Evolutionary conservation across 2,113 vertebrate genomes (phyloP), one percentile per base, ranked within the genome.

Genomic region (Shinisaurus crocodilurus): DNA sequence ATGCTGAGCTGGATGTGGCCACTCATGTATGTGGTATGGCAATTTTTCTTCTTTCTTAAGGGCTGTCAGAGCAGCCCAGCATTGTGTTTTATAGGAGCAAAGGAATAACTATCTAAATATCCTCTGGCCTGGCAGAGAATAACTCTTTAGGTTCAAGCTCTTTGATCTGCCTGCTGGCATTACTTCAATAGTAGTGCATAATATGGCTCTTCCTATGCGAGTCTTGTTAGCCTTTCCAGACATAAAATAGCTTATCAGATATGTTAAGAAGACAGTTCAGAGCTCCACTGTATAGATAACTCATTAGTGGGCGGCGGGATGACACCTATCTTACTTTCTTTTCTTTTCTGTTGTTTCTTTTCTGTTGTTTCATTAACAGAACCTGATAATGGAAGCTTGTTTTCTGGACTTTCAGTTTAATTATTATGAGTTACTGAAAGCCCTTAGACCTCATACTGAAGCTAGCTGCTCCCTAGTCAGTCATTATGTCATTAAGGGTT

Each of bases 391-490:
- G 85, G 1, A 10, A 0, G 2, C 20, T 89, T 40, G 0, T 94
- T 92, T 93, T 92, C 32, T 82, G 69, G 60, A 67, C 65, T 72
- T 80, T 79, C 90, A 67, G 40, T 93, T 94, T 32, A 67, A 20
- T 92, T 94, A 85, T 32, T 74, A 70, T n/a, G n/a, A 72, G 65
- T 86, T 90, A 81, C 86, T 90, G 86, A 48, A 83, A 91, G 18
- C 27, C 37, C 37, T n/a, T 54, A 87, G 45, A 57, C 23, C 5
- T 4, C 86, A 27, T 70, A 85, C 80, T 91, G 70, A 89, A 54
- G 29, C 40, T 40, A 72, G 5, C 70, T 90, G 82, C 57, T 84
- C 88, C 45, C 13, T 18, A 69, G 48, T 79, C 43, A 77, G 0
- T 77, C 90, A 29, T 90, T 90, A 83, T 3, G 86, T 40, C 0